Percentiles rank a stretch among this genome's conserved stretches.
Evolutionary conservation across 2,797 vertebrate genomes (phyloP).

Genomic region (Hypotaenidia okinawae): DNA sequence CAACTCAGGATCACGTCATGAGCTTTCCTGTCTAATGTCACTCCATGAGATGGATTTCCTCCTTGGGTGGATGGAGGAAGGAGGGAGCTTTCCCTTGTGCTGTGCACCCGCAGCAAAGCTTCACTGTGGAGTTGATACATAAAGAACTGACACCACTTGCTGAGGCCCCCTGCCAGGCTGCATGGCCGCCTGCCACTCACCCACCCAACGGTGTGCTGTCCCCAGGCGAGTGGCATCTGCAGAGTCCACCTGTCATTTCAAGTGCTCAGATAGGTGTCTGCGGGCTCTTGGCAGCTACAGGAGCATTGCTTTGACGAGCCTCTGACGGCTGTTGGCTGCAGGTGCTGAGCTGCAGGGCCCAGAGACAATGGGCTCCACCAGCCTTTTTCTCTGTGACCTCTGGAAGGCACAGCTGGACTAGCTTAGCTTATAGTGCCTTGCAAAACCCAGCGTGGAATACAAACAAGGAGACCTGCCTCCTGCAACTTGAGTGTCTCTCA

Average conservation of each 20-base stretch:
- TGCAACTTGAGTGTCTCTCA: background rate
- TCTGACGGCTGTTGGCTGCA: background rate
- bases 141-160: background rate
- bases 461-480: background rate
- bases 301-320: background rate
- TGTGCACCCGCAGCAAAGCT: background rate
- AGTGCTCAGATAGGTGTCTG: background rate
- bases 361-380: accelerated
- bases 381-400: background rate
- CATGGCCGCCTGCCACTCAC: background rate
- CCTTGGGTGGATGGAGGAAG: accelerated
- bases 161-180: accelerated
- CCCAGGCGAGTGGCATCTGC: background rate
- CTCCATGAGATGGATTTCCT: background rate
- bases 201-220: background rate
- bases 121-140: accelerated
- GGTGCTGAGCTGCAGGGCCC: background rate
- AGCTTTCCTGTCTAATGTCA: background rate
- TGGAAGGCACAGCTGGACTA: background rate
- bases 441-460: background rate
- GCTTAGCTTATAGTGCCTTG: too few species aligned
- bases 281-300: background rate
- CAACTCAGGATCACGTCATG: background rate
- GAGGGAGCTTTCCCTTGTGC: background rate
- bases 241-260: background rate